phyloP scores from a whole-genome alignment of 2,797 vertebrate genomes.

The Brachyalestes nurse region DNA sequence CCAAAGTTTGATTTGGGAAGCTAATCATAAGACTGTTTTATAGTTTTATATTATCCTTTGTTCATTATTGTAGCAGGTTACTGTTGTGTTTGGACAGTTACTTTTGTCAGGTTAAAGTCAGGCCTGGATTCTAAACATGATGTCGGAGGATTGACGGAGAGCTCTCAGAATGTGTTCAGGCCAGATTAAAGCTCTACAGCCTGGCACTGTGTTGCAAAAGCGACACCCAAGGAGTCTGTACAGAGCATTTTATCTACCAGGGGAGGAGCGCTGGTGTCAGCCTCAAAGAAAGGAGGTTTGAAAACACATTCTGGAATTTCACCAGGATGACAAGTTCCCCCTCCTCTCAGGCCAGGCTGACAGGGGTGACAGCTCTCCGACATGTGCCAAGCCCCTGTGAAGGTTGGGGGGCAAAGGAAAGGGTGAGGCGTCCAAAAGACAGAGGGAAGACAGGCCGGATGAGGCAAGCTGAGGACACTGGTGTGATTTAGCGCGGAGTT shows the following conservation, averaged over 20 bases:
- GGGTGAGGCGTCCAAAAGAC: constrained; percentile 9
- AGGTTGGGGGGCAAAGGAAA: constrained; percentile 65
- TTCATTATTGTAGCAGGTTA: neutral
- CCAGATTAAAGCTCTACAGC: neutral
- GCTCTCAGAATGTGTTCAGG: neutral
- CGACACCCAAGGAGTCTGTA: constrained; percentile 39
- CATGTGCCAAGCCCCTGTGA: constrained; percentile 68
- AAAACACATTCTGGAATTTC: constrained; percentile 76
- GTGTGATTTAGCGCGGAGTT: constrained; percentile 37
- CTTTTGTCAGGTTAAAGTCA: neutral
- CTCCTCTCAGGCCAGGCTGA: constrained; percentile 66
- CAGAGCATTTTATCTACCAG: constrained; percentile 72
- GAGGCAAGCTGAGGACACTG: constrained; percentile 7
- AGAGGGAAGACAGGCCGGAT: neutral
- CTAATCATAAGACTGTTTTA: too few relatives aligned
- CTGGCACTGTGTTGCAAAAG: constrained; percentile 15
- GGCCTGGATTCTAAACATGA: neutral
- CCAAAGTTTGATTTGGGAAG: too few relatives aligned
- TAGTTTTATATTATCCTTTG: too few relatives aligned
- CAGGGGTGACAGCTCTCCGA: constrained; percentile 71
- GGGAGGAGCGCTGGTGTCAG: constrained; percentile 71
- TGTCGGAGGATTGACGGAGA: neutral
- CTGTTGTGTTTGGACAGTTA: neutral
- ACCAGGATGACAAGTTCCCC: constrained; percentile 69
- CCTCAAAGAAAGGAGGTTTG: constrained; percentile 70